A percentile compares a stretch with the other conserved stretches of the same genome.
Evolutionary conservation across 2,113 vertebrate species (phyloP).

Genomic region (Corvus hawaiiensis): DNA sequence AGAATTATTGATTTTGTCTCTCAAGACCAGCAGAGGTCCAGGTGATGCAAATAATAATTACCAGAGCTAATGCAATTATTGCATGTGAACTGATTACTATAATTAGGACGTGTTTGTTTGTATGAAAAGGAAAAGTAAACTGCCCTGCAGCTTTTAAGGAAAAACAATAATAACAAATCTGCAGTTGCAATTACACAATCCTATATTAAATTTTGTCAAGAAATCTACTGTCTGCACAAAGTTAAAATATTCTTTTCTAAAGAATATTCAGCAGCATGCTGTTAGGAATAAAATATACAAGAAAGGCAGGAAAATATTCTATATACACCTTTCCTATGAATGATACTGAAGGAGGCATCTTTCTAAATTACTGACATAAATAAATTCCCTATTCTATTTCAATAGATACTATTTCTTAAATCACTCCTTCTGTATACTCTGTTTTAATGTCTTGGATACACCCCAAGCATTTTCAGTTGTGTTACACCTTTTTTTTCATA

Average conservation of each 20-base stretch:
- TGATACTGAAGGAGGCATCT: neutral
- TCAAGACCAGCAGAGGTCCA: constrained; percentile 62
- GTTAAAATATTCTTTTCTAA: neutral
- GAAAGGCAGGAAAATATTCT: neutral
- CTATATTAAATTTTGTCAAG: neutral
- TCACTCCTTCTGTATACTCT: neutral
- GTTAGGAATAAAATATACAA: neutral
- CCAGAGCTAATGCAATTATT: constrained; percentile 63
- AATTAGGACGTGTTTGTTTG: constrained; percentile 60
- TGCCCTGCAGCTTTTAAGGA: neutral
- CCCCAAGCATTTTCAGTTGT: neutral
- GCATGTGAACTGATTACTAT: constrained; percentile 64
- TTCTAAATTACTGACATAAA: neutral
- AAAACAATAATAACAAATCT: neutral
- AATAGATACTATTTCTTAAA: neutral
- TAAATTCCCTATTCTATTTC: neutral
- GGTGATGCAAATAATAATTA: constrained; percentile 70
- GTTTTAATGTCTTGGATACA: neutral
- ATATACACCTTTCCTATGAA: neutral
- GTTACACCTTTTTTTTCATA: neutral
- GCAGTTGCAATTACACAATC: neutral
- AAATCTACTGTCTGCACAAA: neutral
- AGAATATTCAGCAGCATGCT: neutral
- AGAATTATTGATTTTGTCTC: constrained; percentile 69
- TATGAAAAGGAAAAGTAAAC: constrained; percentile 51